These are phyloP conservation scores for Platorchestia sp. DNA, from an alignment of 1,140 invertebrate genomes.

Conservation along the genomic window DNA sequence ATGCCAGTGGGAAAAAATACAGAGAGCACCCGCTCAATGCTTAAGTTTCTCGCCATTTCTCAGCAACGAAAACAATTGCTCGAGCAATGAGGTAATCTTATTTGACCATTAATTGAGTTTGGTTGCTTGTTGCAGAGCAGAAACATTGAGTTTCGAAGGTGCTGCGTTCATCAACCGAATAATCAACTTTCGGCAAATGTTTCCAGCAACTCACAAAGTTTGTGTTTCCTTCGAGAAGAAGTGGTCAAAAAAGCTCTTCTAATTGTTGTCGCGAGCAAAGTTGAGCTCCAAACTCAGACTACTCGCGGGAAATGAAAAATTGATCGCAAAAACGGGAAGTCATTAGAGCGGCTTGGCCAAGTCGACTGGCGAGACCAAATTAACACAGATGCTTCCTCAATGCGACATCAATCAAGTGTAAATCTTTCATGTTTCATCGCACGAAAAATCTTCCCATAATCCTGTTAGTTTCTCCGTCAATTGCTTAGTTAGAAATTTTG, in stretches of 20 bases:
- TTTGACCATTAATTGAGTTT: conserved; percentile 8
- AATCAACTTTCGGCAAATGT: conserved; percentile 48
- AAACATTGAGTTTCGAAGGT: conserved; percentile 20
- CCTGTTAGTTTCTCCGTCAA: too few species aligned
- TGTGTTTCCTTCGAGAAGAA: conserved; percentile 41
- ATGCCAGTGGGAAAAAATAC: not conserved
- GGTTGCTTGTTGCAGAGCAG: conserved; percentile 5
- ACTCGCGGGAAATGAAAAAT: conserved; percentile 40
- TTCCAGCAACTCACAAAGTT: conserved; percentile 30
- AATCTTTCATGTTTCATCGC: not conserved
- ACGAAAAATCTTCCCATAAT: too few species aligned
- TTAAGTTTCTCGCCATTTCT: not conserved
- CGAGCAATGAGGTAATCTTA: conserved; percentile 20
- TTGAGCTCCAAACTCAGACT: conserved; percentile 37
- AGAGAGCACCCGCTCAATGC: not conserved
- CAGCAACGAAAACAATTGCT: not conserved
- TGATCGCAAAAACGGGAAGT: conserved; percentile 31
- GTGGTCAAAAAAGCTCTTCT: conserved; percentile 5
- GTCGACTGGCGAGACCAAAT: not conserved
- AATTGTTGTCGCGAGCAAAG: conserved; percentile 47
- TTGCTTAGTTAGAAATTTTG: too few species aligned
- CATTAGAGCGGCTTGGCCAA: not conserved
- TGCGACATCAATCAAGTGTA: not conserved
- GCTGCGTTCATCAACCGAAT: conserved; percentile 27
- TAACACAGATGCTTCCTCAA: not conserved